These are phyloP conservation scores for Clistopyga incitator DNA, from an alignment of 2,888 invertebrate genomes.

Conservation along the genomic window DNA sequence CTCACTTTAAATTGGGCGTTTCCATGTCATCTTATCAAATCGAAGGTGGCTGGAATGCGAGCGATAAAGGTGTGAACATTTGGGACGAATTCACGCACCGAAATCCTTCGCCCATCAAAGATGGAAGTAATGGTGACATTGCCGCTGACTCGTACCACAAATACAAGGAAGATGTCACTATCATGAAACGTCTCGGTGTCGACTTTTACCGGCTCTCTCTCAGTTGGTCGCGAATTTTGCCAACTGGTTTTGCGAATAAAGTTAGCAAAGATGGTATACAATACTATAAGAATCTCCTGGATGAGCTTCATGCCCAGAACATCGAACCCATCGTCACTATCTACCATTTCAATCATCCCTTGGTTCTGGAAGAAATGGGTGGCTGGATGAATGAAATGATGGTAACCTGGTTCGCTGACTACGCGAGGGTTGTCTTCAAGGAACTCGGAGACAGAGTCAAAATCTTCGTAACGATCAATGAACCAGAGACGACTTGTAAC, in stretches of 20 bases:
- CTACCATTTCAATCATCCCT: constrained; percentile 89
- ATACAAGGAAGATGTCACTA: constrained; percentile 85
- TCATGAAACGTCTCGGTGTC: constrained; percentile 68
- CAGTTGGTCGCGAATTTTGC: constrained; percentile 89
- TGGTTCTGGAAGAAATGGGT: constrained; percentile 86
- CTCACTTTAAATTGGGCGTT: constrained; percentile 64
- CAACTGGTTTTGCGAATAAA: constrained; percentile 86
- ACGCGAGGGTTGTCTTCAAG: constrained; percentile 86
- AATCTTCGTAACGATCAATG: constrained; percentile 90
- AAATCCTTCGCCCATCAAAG: constrained; percentile 85
- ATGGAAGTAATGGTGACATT: constrained; percentile 87
- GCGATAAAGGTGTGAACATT: constrained; percentile 85
- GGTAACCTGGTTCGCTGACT: constrained; percentile 87
- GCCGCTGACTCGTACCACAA: constrained; percentile 90
- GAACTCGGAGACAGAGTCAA: constrained; percentile 85
- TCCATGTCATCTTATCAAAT: constrained; percentile 87
- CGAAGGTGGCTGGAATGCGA: constrained; percentile 88
- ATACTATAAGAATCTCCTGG: constrained; percentile 88
- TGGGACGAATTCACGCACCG: constrained; percentile 86
- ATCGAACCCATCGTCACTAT: constrained; percentile 88
- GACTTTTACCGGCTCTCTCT: constrained; percentile 87
- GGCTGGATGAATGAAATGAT: constrained; percentile 88
- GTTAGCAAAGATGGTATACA: constrained; percentile 86
- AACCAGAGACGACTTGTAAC: constrained; percentile 85
- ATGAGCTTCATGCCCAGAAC: constrained; percentile 85